These are phyloP conservation scores for Callinectes sapidus DNA, from an alignment of 2,888 invertebrate genomes.

Conservation along the genomic window DNA sequence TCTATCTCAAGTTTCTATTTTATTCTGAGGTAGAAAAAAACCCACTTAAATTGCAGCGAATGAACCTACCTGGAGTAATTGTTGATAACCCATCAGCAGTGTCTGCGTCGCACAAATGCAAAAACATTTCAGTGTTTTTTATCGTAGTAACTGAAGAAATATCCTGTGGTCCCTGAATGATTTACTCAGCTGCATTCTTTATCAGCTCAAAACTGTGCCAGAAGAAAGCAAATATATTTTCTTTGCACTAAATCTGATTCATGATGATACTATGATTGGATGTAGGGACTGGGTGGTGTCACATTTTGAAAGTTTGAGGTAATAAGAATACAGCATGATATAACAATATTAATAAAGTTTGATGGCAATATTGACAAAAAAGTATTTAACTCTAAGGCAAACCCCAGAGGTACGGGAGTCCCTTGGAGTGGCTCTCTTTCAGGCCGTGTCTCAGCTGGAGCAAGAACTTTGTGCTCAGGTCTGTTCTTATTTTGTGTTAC, in stretches of 20 bases:
- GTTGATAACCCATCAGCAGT: too few species aligned
- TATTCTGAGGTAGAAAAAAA: too few species aligned
- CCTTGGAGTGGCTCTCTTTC: conserved; percentile 54
- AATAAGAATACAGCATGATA: neutral
- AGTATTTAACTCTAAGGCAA: conserved; percentile 29
- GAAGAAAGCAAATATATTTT: neutral
- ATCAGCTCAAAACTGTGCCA: too few species aligned
- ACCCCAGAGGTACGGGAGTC: conserved; percentile 52
- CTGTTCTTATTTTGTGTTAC: neutral
- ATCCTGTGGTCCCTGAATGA: too few species aligned
- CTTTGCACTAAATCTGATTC: neutral
- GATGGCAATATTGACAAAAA: neutral
- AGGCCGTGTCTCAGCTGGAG: conserved; percentile 53
- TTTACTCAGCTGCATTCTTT: too few species aligned
- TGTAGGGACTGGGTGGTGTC: neutral
- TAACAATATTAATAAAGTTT: neutral
- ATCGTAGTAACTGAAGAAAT: too few species aligned
- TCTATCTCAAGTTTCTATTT: too few species aligned
- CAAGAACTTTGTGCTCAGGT: conserved; percentile 66
- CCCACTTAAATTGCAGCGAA: too few species aligned
- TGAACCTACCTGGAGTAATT: too few species aligned
- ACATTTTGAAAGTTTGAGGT: neutral
- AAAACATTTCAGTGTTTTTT: too few species aligned
- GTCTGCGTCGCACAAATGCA: too few species aligned
- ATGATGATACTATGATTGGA: neutral